Evolutionary conservation across 2,113 vertebrate genomes (phyloP), one percentile per base, ranked within the genome.

Genomic region (Maccullochella peelii): DNA sequence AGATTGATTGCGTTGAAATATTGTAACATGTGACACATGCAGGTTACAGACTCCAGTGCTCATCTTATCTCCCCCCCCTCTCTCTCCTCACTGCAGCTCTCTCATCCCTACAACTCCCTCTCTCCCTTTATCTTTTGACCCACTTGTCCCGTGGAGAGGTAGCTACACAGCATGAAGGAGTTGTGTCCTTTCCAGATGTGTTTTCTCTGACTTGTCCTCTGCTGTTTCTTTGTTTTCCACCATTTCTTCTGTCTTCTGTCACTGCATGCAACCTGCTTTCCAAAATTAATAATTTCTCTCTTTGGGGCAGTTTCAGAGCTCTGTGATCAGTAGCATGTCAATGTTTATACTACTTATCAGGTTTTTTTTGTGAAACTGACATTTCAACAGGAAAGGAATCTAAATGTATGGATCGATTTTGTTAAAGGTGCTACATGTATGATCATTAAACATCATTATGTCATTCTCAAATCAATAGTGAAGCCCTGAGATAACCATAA

Each of bases 111-210:
- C 96, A 98, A 99, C 96, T 97, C 97, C 90, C 97, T 99, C 90
- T 99, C 98, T 94, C 98, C 98, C 94, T 99, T 98, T 96, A 98
- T 98, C 95, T 99, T 99, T 97, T 99, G 97, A 99, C 94, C 88
- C 95, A 91, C 89, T 80, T 78, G 87, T 79, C 94, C 93, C 58
- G 71, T 69, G 87, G 82, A 97, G 91, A 98, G 97, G 97, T 99
- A 99, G 96, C 78, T 74, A 90, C 89, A 73, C 91, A 33, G 93
- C 92, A 79, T 92, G 92, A 77, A 83, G 85, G 84, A 87, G 83
- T 90, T 58, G 36, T 68, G 49, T 74, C 16, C 63, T 68, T 30
- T 77, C 62, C 58, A 40, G 52, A 58, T 76, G n/a, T 80, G 70
- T 47, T 71, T 5, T 63, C 27, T 65, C n/a, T 77, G 8, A 47